Conservation (phyloP, 2,113 vertebrate genomes). For the Forbesichthys papilliferus region DNA sequence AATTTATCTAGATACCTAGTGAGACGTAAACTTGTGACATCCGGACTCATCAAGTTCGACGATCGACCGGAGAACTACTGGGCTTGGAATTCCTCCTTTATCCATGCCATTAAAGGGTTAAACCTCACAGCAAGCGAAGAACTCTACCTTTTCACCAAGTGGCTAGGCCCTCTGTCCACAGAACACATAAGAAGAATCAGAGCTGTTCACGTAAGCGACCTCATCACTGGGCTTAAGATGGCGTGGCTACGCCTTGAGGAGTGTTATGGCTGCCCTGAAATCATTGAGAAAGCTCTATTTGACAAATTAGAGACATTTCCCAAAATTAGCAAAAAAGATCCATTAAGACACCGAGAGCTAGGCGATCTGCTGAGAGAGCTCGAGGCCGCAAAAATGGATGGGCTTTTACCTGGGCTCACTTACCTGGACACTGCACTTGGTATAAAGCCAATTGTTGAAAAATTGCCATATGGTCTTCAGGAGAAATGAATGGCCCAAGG, state of each 20-base stretch:
- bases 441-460: background rate
- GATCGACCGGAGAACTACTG: background rate
- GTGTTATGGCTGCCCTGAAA: background rate
- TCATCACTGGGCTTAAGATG: background rate
- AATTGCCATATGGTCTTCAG: background rate
- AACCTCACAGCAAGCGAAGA: background rate
- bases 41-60: background rate
- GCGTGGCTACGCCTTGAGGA: background rate
- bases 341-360: background rate
- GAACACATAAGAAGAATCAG: background rate
- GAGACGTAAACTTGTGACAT: too few relatives aligned
- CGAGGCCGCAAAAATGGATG: background rate
- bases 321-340: background rate
- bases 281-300: background rate
- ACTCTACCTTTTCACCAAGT: background rate
- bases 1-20: too few relatives aligned
- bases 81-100: background rate
- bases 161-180: background rate
- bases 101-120: background rate
- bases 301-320: background rate
- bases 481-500: background rate
- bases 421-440: too few relatives aligned
- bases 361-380: background rate
- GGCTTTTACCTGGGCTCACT: too few relatives aligned
- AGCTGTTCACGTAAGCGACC: background rate